Evolutionary conservation across 2,113 vertebrate species (phyloP), one percentile per base, ranked within the genome.

Genomic region (Paracanthobrama guichenoti): DNA sequence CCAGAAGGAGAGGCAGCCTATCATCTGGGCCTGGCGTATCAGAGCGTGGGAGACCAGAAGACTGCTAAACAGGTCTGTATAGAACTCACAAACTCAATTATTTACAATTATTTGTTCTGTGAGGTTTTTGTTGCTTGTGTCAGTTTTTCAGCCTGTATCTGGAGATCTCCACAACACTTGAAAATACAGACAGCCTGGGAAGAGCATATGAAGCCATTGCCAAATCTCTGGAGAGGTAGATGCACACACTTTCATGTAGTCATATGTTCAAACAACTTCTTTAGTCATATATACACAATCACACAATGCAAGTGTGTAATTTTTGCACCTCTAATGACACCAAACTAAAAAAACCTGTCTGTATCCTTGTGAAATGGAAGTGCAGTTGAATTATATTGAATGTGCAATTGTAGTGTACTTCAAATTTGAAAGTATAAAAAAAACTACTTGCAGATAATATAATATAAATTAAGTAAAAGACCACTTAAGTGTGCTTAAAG

Each of bases 1-100:
- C 92, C 92, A 73, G 92, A 96, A 88, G 94, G 94, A 80, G 93
- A 95, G 86, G 93, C 95, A 48, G 90, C 87, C 0, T 96, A 95
- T 88, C 95, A 91, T 87, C 85, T 96, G 83, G 95, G 94, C 79
- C 88, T 95, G 79, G 95, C 92, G 0, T 87, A 96, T 90, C 75
- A 93, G 87, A 88, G 91, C 86, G 89, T 91, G 82, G 94, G 92
- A 89, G 91, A 96, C 28, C 82, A 93, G 16, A 85, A 93, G 24
- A 88, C 46, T 12, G 95, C 96, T 14, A 88, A 93, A 83, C 57
- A 85, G 85, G 96, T 97, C 89, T 93, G 93, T 93, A 55, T 28
- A 28, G 24, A 80, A 4, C 20, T 31, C 11, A 55, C 26, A 20
- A 18, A 64, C 39, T 59, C 60, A 22, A 1, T 62, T 28, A n/a